Evolutionary conservation across 2,888 invertebrate genomes (phyloP).

Genomic region (Crepidodera aurea): DNA sequence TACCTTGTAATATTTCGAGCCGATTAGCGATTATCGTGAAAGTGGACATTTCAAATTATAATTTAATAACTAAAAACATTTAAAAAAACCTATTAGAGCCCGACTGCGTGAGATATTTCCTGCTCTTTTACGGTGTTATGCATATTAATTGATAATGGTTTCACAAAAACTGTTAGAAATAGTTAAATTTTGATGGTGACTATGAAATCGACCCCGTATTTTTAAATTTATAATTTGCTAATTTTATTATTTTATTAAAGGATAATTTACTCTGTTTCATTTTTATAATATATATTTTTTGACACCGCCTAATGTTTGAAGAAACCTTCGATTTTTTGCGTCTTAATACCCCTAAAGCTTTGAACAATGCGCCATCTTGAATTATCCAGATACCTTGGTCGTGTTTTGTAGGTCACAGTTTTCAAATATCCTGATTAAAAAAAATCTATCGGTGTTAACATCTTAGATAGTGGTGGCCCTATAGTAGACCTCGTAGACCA

Average conservation of each 20-base stretch:
- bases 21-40: slow-evolving; percentile 3
- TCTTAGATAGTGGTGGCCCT: too few relatives aligned
- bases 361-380: too few relatives aligned
- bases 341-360: too few relatives aligned
- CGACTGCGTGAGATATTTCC: slow-evolving; percentile 24
- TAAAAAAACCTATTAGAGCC: slow-evolving; percentile 4
- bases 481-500: too few relatives aligned
- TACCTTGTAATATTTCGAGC: slow-evolving; percentile 1
- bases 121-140: slow-evolving; percentile 14
- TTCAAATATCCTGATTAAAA: too few relatives aligned
- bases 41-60: slow-evolving; percentile 22
- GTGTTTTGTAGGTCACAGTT: too few relatives aligned
- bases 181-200: neutral
- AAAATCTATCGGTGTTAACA: too few relatives aligned
- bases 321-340: neutral
- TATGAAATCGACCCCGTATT: neutral
- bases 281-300: too few relatives aligned
- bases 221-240: too few relatives aligned
- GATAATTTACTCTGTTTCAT: neutral
- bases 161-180: slow-evolving; percentile 8
- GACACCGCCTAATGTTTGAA: too few relatives aligned
- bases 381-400: too few relatives aligned
- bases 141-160: slow-evolving; percentile 20
- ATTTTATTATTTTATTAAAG: neutral
- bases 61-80: slow-evolving; percentile 11